Conservation (phyloP, 2,797 vertebrate species). For the Tinamus major region DNA sequence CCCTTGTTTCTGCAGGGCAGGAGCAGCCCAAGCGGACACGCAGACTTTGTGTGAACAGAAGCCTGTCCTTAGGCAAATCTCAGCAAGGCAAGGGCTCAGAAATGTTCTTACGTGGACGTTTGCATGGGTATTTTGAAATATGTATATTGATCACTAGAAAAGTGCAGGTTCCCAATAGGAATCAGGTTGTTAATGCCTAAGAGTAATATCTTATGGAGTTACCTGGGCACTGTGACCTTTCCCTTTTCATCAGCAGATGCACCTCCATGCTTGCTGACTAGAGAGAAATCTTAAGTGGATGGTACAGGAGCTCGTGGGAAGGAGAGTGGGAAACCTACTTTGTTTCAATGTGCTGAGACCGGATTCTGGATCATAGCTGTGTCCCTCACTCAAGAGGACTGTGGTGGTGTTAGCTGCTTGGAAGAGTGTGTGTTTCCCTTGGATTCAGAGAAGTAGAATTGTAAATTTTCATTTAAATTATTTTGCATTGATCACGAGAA, state of each 20-base stretch:
- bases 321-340: not conserved
- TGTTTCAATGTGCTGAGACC: not conserved
- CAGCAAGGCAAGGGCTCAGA: not conserved
- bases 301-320: not conserved
- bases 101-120: not conserved
- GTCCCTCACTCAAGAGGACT: not conserved
- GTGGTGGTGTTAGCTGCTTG: not conserved
- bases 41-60: not conserved
- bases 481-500: not conserved
- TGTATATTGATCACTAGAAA: not conserved
- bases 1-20: not conserved
- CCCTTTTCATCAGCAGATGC: not conserved
- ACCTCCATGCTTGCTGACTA: not conserved
- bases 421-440: not conserved
- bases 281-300: not conserved
- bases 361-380: rapidly evolving
- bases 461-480: not conserved
- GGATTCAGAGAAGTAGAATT: not conserved
- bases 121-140: not conserved
- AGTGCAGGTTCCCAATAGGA: not conserved
- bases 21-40: not conserved
- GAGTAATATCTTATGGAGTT: no score
- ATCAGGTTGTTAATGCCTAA: not conserved
- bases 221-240: not conserved
- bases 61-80: not conserved